Conservation (phyloP, 2,888 invertebrate genomes). For the Limnephilus lunatus region DNA sequence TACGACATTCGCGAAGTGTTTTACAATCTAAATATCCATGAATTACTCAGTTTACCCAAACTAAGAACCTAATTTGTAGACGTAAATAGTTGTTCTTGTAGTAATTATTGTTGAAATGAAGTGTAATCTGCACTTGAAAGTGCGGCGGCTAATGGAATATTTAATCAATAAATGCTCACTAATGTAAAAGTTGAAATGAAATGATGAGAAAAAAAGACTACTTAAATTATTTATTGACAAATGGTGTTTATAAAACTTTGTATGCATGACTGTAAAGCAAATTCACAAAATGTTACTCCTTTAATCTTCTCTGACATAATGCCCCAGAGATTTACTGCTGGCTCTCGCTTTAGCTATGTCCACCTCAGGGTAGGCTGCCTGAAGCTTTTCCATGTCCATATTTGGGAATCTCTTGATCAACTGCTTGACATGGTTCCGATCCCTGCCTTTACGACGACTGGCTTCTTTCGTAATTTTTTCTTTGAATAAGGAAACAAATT, state of each 20-base stretch:
- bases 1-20: too few species aligned
- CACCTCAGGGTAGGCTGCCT: conserved; percentile 85
- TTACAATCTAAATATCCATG: too few species aligned
- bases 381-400: conserved; percentile 83
- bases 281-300: not conserved
- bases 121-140: too few species aligned
- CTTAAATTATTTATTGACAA: not conserved
- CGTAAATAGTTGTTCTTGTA: too few species aligned
- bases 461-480: conserved; percentile 81
- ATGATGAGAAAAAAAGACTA: not conserved
- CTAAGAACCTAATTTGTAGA: too few species aligned
- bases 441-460: conserved; percentile 79
- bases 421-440: conserved; percentile 83
- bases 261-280: not conserved
- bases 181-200: not conserved
- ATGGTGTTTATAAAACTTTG: not conserved
- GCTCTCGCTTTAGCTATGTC: conserved; percentile 83
- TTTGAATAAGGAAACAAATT: conserved; percentile 79
- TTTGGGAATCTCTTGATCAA: conserved; percentile 87
- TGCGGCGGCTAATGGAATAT: too few species aligned
- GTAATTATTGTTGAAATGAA: too few species aligned
- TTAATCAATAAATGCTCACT: not conserved
- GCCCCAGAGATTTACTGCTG: conserved; percentile 79
- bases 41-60: not conserved
- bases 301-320: conserved; percentile 75